Evolutionary conservation across 35 echinoderm and acorn worm species (phyloP).

Genomic region (Acanthaster planci): DNA sequence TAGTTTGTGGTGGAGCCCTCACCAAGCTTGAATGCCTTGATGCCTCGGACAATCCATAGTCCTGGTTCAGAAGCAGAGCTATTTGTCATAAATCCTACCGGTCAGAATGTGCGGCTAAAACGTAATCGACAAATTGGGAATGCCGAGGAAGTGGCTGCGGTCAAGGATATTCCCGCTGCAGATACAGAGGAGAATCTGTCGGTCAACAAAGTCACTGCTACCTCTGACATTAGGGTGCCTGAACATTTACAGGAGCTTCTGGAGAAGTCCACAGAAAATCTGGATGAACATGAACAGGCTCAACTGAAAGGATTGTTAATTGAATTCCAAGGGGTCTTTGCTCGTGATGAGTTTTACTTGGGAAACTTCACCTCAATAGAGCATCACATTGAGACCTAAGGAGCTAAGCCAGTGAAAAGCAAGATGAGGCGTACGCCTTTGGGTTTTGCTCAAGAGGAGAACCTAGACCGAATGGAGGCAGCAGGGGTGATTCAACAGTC

Average conservation of each 20-base stretch:
- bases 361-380: conserved; percentile 37
- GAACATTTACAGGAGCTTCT: conserved; percentile 23
- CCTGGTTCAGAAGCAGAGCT: background rate
- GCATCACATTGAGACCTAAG: conserved; percentile 38
- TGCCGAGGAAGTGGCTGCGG: conserved; percentile 16
- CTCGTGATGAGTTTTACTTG: conserved; percentile 43
- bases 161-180: background rate
- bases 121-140: background rate
- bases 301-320: background rate
- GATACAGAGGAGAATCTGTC: background rate
- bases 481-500: conserved; percentile 63
- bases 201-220: background rate
- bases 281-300: background rate
- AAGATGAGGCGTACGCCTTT: conserved; percentile 54
- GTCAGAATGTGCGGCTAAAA: background rate
- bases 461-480: conserved; percentile 48
- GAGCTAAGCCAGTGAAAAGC: conserved; percentile 46
- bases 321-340: conserved; percentile 59
- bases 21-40: background rate
- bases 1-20: conserved; percentile 51
- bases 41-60: conserved; percentile 33
- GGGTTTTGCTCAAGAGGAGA: conserved; percentile 44
- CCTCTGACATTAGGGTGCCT: background rate
- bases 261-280: background rate
- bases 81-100: conserved; percentile 38